Evolutionary conservation across 1,140 invertebrate genomes (phyloP).

Genomic region (Lamellibrachia luymesi): DNA sequence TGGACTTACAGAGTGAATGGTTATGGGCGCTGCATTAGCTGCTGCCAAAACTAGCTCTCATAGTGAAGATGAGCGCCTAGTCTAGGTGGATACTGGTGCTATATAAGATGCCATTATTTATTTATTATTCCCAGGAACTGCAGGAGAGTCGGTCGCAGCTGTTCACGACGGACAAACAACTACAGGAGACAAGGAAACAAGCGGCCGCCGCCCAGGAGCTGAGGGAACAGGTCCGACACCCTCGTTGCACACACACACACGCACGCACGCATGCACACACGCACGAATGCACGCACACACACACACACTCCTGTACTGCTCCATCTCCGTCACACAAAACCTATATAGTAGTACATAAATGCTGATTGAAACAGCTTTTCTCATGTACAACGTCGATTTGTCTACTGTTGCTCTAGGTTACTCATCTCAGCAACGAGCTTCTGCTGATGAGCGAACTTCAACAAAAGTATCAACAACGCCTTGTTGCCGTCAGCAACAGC

Average conservation of each 20-base stretch:
- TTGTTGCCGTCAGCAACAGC: constrained; percentile 24
- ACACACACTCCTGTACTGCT: not conserved
- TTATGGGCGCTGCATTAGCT: no score
- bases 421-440: constrained; percentile 49
- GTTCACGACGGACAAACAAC: constrained; percentile 40
- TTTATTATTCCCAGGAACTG: constrained; percentile 35
- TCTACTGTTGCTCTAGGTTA: constrained; percentile 36
- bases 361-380: not conserved
- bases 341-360: no score
- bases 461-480: constrained; percentile 49
- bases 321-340: no score
- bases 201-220: constrained; percentile 38
- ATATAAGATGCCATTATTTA: not conserved
- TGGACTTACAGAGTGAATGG: no score
- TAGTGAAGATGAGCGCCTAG: no score
- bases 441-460: constrained; percentile 55
- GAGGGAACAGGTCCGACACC: constrained; percentile 37
- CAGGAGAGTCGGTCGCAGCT: constrained; percentile 36
- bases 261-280: not conserved
- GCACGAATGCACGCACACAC: not conserved
- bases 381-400: not conserved
- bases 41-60: no score
- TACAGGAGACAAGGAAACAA: constrained; percentile 36
- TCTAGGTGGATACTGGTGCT: not conserved
- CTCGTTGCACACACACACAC: not conserved